phyloP scores from a whole-genome alignment of 2,113 vertebrate genomes.

The Oryctolagus cuniculus region DNA sequence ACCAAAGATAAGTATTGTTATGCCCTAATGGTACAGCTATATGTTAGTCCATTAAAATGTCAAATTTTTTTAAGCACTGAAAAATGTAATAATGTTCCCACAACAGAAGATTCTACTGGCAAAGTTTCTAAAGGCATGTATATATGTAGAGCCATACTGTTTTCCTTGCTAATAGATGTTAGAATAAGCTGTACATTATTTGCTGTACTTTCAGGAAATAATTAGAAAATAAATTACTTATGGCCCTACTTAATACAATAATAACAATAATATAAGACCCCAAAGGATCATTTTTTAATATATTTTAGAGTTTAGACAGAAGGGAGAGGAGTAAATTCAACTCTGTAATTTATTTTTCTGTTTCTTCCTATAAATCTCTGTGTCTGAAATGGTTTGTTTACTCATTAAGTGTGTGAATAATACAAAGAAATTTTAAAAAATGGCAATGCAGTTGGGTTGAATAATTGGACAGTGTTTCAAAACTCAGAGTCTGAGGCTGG shows the following conservation, averaged over 20 bases:
- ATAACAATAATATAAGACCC: background rate
- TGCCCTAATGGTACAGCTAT: background rate
- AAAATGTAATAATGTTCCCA: background rate
- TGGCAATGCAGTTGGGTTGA: background rate
- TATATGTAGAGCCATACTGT: background rate
- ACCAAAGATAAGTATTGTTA: background rate
- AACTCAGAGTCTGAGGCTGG: background rate
- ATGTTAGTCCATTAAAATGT: background rate
- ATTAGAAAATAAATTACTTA: background rate
- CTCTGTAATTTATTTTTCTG: background rate
- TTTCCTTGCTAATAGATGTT: background rate
- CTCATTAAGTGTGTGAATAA: background rate
- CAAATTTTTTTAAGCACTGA: background rate
- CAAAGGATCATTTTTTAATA: background rate
- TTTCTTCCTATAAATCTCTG: conserved; percentile 22
- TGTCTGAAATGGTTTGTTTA: background rate
- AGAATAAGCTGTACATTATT: background rate
- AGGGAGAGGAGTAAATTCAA: background rate
- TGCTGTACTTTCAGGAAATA: background rate
- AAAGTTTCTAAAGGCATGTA: background rate
- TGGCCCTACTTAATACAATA: background rate
- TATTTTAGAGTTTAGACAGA: background rate
- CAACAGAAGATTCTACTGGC: background rate
- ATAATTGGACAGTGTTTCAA: background rate
- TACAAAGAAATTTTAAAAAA: background rate